Percentiles rank a stretch among this genome's conserved stretches.
Evolutionary conservation across 1,140 invertebrate species (phyloP).

Genomic region (Centruroides vittatus): DNA sequence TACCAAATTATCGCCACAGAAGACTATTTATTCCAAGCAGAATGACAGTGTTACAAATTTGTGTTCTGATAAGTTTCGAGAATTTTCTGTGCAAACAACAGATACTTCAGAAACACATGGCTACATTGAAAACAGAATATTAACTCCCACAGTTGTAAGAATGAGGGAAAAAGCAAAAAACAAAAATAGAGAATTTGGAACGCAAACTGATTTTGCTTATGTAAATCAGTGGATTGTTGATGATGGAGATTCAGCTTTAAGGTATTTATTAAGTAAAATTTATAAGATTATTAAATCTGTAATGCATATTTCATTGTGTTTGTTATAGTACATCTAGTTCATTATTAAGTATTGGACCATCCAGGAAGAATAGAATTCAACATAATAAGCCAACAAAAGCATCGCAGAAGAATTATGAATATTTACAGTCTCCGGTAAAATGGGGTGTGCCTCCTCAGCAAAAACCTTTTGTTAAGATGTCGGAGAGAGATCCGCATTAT

Average conservation of each 20-base stretch:
- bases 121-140: constrained; percentile 6
- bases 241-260: constrained; percentile 10
- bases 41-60: no score
- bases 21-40: no score
- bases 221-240: constrained; percentile 4
- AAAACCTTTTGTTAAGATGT: constrained; percentile 13
- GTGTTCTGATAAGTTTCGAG: neutral
- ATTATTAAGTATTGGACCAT: no score
- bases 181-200: constrained; percentile 7
- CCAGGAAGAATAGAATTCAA: no score
- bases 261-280: neutral
- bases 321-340: no score
- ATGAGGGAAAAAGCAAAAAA: constrained; percentile 2
- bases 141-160: constrained; percentile 12
- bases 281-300: no score
- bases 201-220: constrained; percentile 10
- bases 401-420: no score
- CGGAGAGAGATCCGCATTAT: constrained; percentile 14
- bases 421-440: neutral
- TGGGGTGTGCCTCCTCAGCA: constrained; percentile 12
- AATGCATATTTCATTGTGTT: no score
- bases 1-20: no score
- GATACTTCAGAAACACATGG: neutral
- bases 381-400: no score
- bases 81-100: constrained; percentile 6